These are phyloP conservation scores for Anser cygnoides DNA, from an alignment of 2,113 vertebrate genomes.

Conservation along the genomic window DNA sequence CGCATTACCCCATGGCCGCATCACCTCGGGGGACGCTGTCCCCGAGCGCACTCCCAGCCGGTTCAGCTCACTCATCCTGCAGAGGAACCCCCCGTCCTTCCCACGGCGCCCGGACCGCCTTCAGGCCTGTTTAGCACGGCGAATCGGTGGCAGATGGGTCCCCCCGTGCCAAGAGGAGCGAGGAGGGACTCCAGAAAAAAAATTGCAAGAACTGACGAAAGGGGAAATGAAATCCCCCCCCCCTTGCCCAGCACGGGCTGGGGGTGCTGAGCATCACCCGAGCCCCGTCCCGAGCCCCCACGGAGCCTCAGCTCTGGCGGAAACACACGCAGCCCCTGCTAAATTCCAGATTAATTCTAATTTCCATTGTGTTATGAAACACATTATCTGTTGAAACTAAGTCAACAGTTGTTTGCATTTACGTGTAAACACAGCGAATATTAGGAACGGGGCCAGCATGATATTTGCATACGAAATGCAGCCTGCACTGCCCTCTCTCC, in stretches of 20 bases:
- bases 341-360: slow-evolving; percentile 61
- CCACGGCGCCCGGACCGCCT: background rate
- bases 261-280: background rate
- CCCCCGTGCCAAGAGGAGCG: background rate
- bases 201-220: background rate
- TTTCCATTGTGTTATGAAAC: slow-evolving; percentile 64
- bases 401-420: slow-evolving; percentile 72
- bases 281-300: background rate
- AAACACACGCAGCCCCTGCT: slow-evolving; percentile 39
- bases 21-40: too few relatives aligned
- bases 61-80: background rate
- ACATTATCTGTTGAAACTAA: slow-evolving; percentile 71
- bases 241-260: background rate
- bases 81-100: background rate
- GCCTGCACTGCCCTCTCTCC: slow-evolving; percentile 33
- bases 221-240: background rate
- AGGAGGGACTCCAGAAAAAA: background rate
- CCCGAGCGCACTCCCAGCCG: background rate
- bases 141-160: background rate
- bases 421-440: slow-evolving; percentile 61
- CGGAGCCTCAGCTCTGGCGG: background rate
- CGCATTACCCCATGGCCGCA: rapidly evolving
- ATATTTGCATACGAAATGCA: slow-evolving; percentile 63
- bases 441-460: slow-evolving; percentile 46
- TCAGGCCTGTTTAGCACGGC: background rate